A percentile compares a stretch with the other conserved stretches of the same genome.
Conservation (phyloP, 2,113 vertebrate species). For the Podarcis cretensis region DNA sequence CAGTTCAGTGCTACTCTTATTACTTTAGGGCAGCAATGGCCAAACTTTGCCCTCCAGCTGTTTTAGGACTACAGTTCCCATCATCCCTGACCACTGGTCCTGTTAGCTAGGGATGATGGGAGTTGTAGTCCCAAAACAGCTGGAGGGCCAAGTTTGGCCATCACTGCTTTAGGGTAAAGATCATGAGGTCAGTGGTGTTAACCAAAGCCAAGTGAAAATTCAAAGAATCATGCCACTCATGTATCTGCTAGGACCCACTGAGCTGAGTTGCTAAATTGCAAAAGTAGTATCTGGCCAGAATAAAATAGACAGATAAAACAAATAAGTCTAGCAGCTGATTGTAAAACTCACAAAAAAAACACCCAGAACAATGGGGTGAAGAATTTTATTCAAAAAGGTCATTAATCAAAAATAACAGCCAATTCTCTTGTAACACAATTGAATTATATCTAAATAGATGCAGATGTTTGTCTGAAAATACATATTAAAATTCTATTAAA, state of each 20-base stretch:
- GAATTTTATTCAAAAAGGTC: background rate
- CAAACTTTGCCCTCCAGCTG: no score
- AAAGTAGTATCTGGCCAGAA: background rate
- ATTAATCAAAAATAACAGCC: constrained; percentile 20
- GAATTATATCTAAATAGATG: background rate
- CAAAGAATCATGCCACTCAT: background rate
- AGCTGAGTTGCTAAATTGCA: background rate
- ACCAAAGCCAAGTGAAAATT: background rate
- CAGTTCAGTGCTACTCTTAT: no score
- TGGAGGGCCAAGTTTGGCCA: no score
- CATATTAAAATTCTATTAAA: constrained; percentile 36
- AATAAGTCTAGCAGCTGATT: background rate
- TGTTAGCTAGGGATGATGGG: no score
- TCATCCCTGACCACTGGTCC: no score
- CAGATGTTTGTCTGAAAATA: background rate
- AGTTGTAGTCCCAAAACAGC: no score
- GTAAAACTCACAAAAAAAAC: background rate
- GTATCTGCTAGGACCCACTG: background rate
- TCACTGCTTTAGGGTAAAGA: background rate
- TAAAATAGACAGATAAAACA: background rate
- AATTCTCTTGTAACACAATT: background rate
- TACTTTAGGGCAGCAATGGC: no score
- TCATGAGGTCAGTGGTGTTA: background rate
- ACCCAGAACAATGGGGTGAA: background rate
- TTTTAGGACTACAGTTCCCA: no score